phyloP scores from a whole-genome alignment of 1,140 invertebrate species.

The Tetragnatha versicolor region DNA sequence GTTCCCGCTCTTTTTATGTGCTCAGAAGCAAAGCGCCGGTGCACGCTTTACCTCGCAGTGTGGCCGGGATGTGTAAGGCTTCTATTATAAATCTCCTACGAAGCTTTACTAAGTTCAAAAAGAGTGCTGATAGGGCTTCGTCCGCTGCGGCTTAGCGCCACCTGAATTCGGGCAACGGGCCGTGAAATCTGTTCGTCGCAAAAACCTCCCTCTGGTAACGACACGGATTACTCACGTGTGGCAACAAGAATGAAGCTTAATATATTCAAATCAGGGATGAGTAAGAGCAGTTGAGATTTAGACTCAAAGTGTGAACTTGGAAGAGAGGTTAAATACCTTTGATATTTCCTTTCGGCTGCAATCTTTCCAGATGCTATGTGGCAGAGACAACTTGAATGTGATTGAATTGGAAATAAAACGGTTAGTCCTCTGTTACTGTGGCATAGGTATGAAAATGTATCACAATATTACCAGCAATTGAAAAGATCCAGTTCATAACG shows the following conservation, averaged over 20 bases:
- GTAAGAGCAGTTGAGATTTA: too few relatives aligned
- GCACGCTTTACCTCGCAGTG: constrained; percentile 38
- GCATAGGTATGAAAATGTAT: too few relatives aligned
- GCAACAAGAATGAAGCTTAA: too few relatives aligned
- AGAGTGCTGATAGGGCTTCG: constrained; percentile 24
- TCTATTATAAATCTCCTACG: constrained; percentile 50
- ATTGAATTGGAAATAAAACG: too few relatives aligned
- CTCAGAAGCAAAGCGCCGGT: constrained; percentile 24
- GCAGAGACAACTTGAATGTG: neutral
- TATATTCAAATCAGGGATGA: too few relatives aligned
- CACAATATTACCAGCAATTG: too few relatives aligned
- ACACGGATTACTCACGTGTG: too few relatives aligned
- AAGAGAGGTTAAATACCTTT: neutral
- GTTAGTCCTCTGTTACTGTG: neutral
- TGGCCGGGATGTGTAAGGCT: constrained; percentile 24
- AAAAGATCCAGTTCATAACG: too few relatives aligned
- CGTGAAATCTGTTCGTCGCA: neutral
- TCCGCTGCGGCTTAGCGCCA: neutral
- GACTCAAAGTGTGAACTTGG: too few relatives aligned
- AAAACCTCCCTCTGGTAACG: too few relatives aligned
- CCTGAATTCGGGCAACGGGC: neutral
- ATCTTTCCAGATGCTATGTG: neutral
- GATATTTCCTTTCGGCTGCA: too few relatives aligned
- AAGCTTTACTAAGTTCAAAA: constrained; percentile 51
- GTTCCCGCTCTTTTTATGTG: constrained; percentile 41